phyloP scores from a whole-genome alignment of 2,888 invertebrate genomes.

The Cephus spinipes region DNA sequence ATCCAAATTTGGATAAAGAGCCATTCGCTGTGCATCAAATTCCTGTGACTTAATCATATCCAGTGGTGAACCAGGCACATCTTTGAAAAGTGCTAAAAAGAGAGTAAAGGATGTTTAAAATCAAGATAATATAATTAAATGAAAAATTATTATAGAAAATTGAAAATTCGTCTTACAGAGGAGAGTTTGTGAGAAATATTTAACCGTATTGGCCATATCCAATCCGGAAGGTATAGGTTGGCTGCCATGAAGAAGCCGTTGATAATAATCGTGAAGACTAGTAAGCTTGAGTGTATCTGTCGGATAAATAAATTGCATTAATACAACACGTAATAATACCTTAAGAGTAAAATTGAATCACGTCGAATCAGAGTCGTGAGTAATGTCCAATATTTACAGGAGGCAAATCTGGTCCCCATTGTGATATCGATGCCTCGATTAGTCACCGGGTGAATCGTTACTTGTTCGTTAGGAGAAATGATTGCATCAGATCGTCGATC shows the following conservation, averaged over 20 bases:
- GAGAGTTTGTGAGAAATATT: slow-evolving; percentile 97
- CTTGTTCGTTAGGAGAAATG: neutral
- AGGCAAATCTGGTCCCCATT: slow-evolving; percentile 94
- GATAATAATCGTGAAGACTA: slow-evolving; percentile 95
- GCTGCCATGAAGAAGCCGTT: slow-evolving; percentile 89
- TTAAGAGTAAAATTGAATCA: neutral
- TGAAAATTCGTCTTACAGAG: slow-evolving; percentile 78
- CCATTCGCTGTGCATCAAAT: slow-evolving; percentile 87
- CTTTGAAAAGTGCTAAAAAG: slow-evolving; percentile 89
- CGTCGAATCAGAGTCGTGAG: neutral
- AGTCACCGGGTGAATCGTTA: neutral
- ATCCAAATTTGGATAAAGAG: slow-evolving; percentile 95
- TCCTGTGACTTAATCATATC: slow-evolving; percentile 91
- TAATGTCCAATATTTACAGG: slow-evolving; percentile 77
- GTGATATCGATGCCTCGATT: slow-evolving; percentile 64
- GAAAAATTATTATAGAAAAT: neutral
- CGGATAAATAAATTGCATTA: slow-evolving; percentile 29
- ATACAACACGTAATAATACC: neutral
- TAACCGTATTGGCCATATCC: slow-evolving; percentile 97
- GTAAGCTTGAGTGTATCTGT: slow-evolving; percentile 98
- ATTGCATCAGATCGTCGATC: neutral
- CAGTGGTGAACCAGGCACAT: slow-evolving; percentile 92
- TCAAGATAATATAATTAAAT: neutral
- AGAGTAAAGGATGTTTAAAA: neutral
- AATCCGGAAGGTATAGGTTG: slow-evolving; percentile 93